phyloP scores from a whole-genome alignment of 1,140 invertebrate species.

The Bombus difficillimus region DNA sequence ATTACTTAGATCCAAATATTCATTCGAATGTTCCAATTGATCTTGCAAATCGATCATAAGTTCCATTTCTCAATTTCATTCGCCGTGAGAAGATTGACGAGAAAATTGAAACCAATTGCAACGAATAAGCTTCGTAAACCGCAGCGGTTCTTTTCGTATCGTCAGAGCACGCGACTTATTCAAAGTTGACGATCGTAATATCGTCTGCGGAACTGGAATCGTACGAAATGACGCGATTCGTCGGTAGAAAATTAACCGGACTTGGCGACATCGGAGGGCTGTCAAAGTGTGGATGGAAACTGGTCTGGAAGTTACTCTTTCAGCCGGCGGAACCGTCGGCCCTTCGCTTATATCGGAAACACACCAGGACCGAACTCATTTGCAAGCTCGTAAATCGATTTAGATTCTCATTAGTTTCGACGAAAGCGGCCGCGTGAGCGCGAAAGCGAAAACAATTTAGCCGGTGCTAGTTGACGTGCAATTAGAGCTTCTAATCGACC shows the following conservation, averaged over 20 bases:
- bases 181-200: not conserved
- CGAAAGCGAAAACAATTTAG: slow-evolving; percentile 54
- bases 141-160: no score
- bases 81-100: no score
- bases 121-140: no score
- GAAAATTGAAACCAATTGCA: no score
- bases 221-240: not conserved
- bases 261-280: not conserved
- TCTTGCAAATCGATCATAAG: no score
- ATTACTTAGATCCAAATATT: no score
- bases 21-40: no score
- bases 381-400: slow-evolving; percentile 53
- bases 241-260: slow-evolving; percentile 6
- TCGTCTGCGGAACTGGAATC: no score
- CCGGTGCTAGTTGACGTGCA: slow-evolving; percentile 44
- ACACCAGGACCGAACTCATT: slow-evolving; percentile 3
- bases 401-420: slow-evolving; percentile 54
- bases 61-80: no score
- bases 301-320: slow-evolving; percentile 1
- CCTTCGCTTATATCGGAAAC: slow-evolving; percentile 32
- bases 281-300: not conserved
- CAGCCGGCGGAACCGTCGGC: not conserved
- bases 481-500: slow-evolving; percentile 64
- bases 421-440: slow-evolving; percentile 7
- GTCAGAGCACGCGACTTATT: not conserved